These are phyloP conservation scores for Hypocryptadius cinnamomeus DNA, from an alignment of 2,113 vertebrate genomes.

Conservation along the genomic window DNA sequence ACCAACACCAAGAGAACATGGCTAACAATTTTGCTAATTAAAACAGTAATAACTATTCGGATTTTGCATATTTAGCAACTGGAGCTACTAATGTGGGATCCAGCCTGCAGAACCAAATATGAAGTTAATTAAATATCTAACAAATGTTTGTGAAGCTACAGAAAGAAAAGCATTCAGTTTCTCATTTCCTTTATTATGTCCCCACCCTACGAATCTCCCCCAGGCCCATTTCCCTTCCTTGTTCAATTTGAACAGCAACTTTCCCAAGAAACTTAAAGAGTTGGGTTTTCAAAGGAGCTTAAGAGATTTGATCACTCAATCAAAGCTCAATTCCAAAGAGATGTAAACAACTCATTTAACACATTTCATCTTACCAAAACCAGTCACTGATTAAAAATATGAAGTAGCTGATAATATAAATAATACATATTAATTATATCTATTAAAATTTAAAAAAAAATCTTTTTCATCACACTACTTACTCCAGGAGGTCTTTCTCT, in stretches of 20 bases:
- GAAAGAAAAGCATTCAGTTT: constrained; percentile 46
- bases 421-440: not conserved
- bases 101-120: constrained; percentile 5
- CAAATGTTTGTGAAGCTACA: constrained; percentile 38
- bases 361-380: not conserved
- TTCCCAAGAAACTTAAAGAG: constrained; percentile 23
- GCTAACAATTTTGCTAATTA: constrained; percentile 30
- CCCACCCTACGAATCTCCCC: constrained; percentile 18
- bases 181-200: constrained; percentile 45
- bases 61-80: constrained; percentile 41
- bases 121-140: constrained; percentile 49
- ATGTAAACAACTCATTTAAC: not conserved
- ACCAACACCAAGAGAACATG: constrained; percentile 2
- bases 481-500: not conserved
- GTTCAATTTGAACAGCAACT: not conserved
- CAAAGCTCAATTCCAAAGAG: fast-evolving
- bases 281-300: not conserved
- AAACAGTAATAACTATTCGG: not conserved
- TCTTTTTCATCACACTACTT: not conserved
- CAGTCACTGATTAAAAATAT: not conserved
- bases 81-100: constrained; percentile 35
- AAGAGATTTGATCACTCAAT: not conserved
- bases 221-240: constrained; percentile 54
- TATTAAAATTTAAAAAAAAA: not conserved
- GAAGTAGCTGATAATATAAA: not conserved